phyloP scores from a whole-genome alignment of 2,888 invertebrate genomes.

The Luperina nickerlii region DNA sequence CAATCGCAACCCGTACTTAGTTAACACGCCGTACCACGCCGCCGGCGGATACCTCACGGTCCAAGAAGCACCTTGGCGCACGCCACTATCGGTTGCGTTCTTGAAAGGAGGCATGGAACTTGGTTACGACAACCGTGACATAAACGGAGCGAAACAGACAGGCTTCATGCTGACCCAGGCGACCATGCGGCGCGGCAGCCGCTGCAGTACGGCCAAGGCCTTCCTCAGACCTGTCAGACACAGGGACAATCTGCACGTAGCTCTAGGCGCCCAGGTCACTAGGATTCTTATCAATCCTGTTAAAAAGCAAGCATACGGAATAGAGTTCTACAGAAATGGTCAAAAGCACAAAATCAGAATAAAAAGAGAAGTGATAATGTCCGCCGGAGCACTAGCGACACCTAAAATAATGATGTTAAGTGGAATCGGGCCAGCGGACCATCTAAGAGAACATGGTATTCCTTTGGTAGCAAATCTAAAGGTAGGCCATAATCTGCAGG shows the following conservation, averaged over 20 bases:
- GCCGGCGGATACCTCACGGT: conserved; percentile 95
- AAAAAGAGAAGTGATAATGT: conserved; percentile 95
- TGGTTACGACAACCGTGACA: conserved; percentile 95
- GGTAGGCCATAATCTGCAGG: conserved; percentile 96
- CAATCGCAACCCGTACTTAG: conserved; percentile 95
- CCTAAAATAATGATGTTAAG: conserved; percentile 98
- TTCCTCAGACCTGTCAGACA: conserved; percentile 95
- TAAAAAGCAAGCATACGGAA: conserved; percentile 93
- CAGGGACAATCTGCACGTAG: conserved; percentile 94
- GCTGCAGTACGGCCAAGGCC: conserved; percentile 97
- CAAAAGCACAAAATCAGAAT: conserved; percentile 92
- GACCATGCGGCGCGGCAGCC: conserved; percentile 95
- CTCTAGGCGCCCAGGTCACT: conserved; percentile 94
- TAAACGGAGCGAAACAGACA: conserved; percentile 95
- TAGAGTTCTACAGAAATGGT: conserved; percentile 93
- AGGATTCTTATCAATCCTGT: conserved; percentile 92
- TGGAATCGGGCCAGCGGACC: conserved; percentile 95
- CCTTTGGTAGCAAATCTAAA: conserved; percentile 93
- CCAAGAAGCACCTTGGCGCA: conserved; percentile 95
- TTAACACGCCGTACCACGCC: conserved; percentile 93
- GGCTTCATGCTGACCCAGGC: conserved; percentile 97
- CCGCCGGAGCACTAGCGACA: conserved; percentile 96
- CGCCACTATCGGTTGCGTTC: conserved; percentile 95
- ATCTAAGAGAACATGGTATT: conserved; percentile 93
- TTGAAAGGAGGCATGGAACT: conserved; percentile 95